Evolutionary conservation across 2,797 vertebrate species (phyloP).

Genomic region (Enteromius trimaculatus): DNA sequence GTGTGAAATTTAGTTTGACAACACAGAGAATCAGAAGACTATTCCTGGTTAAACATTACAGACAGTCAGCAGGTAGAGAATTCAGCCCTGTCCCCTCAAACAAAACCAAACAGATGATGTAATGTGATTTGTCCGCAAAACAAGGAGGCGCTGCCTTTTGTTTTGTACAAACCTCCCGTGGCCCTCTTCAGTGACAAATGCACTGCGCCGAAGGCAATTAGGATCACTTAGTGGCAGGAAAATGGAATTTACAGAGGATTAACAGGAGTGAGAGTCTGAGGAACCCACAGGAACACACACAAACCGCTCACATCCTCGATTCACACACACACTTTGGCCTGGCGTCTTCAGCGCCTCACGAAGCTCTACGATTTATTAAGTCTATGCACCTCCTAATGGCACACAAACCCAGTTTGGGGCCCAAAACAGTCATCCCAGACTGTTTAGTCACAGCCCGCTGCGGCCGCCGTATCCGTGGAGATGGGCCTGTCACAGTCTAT

Average conservation of each 20-base stretch:
- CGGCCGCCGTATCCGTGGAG: slow-evolving; percentile 45
- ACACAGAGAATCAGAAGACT: neutral
- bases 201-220: slow-evolving; percentile 59
- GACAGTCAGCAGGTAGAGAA: neutral
- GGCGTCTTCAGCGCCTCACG: neutral
- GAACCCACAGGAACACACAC: slow-evolving; percentile 39
- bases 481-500: slow-evolving; percentile 53
- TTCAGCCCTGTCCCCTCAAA: neutral
- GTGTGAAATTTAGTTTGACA: slow-evolving; percentile 3
- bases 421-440: slow-evolving; percentile 17
- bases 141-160: slow-evolving; percentile 49
- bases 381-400: slow-evolving; percentile 27
- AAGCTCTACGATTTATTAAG: slow-evolving; percentile 22
- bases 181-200: slow-evolving; percentile 55
- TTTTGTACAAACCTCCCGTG: slow-evolving; percentile 52
- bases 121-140: slow-evolving; percentile 38
- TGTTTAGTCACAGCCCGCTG: slow-evolving; percentile 36
- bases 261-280: slow-evolving; percentile 46
- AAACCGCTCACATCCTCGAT: slow-evolving; percentile 18
- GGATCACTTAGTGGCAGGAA: slow-evolving; percentile 63
- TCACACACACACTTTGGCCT: slow-evolving; percentile 3
- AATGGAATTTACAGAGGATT: slow-evolving; percentile 65
- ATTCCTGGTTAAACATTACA: slow-evolving; percentile 5
- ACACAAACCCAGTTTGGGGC: slow-evolving; percentile 43
- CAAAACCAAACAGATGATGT: slow-evolving; percentile 43